Percentiles rank a stretch among this genome's conserved stretches.
Evolutionary conservation across 2,888 invertebrate genomes (phyloP).

Genomic region (Yponomeuta sedellus): DNA sequence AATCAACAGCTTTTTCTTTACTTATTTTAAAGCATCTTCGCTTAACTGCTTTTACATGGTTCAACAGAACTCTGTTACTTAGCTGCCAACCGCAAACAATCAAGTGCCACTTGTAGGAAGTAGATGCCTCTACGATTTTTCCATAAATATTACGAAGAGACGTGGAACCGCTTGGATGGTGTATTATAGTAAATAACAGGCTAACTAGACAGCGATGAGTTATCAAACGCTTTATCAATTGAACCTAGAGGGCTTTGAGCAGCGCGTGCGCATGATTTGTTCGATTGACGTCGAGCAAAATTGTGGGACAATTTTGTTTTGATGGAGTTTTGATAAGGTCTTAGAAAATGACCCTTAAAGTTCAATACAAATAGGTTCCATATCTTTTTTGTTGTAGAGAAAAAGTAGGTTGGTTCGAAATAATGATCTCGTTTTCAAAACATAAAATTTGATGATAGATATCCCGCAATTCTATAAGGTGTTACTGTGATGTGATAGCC

Average conservation of each 20-base stretch:
- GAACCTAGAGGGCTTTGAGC: conserved; percentile 12
- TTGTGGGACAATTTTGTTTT: not conserved
- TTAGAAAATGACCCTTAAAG: not conserved
- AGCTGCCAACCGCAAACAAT: conserved; percentile 6
- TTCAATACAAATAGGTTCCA: not conserved
- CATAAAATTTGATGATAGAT: not conserved
- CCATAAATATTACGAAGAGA: conserved; percentile 8
- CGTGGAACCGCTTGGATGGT: conserved; percentile 11
- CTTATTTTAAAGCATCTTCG: not conserved
- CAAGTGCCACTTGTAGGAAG: not conserved
- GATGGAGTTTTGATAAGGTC: not conserved
- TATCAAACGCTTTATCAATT: conserved; percentile 19
- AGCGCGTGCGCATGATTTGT: conserved; percentile 22
- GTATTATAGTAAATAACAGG: conserved; percentile 20
- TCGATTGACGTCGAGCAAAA: conserved; percentile 1
- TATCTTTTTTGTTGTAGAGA: too few species aligned
- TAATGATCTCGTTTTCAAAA: not conserved
- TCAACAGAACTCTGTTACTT: not conserved
- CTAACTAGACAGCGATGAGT: conserved; percentile 15
- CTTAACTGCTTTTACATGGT: conserved; percentile 11
- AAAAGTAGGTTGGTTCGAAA: too few species aligned
- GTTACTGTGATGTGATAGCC: not conserved
- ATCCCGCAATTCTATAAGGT: not conserved
- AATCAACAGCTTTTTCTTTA: too few species aligned
- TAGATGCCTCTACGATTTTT: not conserved